phyloP scores from a whole-genome alignment of 2,888 invertebrate species.

The Troides oblongomaculatus region DNA sequence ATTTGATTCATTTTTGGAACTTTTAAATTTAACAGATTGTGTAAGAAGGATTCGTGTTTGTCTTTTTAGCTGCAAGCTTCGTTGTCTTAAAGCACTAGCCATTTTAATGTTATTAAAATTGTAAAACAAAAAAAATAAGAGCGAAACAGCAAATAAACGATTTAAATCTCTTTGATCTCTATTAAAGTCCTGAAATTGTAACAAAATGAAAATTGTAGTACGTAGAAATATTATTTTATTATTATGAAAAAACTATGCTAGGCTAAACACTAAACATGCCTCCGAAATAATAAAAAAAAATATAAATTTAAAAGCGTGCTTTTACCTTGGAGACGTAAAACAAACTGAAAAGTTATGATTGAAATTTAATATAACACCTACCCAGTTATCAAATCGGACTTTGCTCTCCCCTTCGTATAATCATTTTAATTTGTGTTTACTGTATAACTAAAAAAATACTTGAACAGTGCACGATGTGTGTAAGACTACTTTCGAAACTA shows the following conservation, averaged over 20 bases:
- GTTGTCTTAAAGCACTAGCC: slow-evolving; percentile 38
- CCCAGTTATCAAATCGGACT: slow-evolving; percentile 26
- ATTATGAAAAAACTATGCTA: too few species aligned
- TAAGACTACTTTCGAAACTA: slow-evolving; percentile 22
- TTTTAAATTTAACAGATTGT: slow-evolving; percentile 41
- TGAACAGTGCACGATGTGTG: slow-evolving; percentile 9
- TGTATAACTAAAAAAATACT: slow-evolving; percentile 16
- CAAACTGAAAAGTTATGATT: slow-evolving; percentile 7
- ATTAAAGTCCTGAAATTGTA: background rate
- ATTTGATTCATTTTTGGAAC: slow-evolving; percentile 46
- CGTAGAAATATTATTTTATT: too few species aligned
- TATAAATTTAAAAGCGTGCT: slow-evolving; percentile 2
- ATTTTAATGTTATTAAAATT: slow-evolving; percentile 8
- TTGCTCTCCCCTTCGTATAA: slow-evolving; percentile 26
- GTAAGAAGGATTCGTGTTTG: slow-evolving; percentile 34
- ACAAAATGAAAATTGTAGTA: background rate
- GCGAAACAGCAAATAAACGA: background rate
- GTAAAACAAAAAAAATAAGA: background rate
- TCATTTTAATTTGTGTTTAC: slow-evolving; percentile 20
- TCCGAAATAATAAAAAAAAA: background rate
- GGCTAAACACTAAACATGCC: background rate
- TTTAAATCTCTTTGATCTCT: background rate
- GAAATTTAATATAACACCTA: background rate
- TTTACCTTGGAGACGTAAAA: slow-evolving; percentile 8
- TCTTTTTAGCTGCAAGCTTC: slow-evolving; percentile 39